A percentile compares a stretch with the other conserved stretches of the same genome.
Evolutionary conservation across 2,888 invertebrate species (phyloP).

Genomic region (Itoplectis maculator): DNA sequence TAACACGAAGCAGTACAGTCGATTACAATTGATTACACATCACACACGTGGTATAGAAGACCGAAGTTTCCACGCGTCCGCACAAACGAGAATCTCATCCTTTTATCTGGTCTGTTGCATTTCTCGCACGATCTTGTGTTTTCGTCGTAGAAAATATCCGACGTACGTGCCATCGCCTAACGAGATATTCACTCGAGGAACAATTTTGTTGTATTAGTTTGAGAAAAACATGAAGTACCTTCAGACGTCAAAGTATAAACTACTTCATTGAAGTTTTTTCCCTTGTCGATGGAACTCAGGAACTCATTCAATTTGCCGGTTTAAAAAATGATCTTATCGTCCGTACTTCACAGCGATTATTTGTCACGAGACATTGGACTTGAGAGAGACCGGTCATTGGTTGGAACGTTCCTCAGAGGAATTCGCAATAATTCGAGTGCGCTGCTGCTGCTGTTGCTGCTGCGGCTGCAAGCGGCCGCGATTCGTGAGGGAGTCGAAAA

Average conservation of each 20-base stretch:
- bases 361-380: not conserved
- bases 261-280: too few relatives aligned
- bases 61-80: constrained; percentile 48
- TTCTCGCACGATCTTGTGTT: constrained; percentile 25
- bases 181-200: constrained; percentile 8
- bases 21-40: constrained; percentile 54
- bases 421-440: constrained; percentile 21
- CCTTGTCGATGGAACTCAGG: too few relatives aligned
- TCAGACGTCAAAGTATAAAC: not conserved
- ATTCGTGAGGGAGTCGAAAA: constrained; percentile 30
- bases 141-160: constrained; percentile 8
- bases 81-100: constrained; percentile 38
- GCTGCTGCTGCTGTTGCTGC: too few relatives aligned
- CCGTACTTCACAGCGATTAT: not conserved
- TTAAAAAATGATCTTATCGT: not conserved
- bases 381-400: not conserved
- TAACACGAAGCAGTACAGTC: constrained; percentile 50
- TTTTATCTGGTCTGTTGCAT: not conserved
- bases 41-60: constrained; percentile 37
- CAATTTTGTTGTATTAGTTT: not conserved
- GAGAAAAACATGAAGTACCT: not conserved
- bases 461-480: not conserved
- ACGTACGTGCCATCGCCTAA: constrained; percentile 19
- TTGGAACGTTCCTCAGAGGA: not conserved
- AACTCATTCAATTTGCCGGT: too few relatives aligned